Percentiles rank a stretch among this genome's conserved stretches.
Conservation (phyloP, 2,113 vertebrate genomes). For the Osmerus eperlanus region DNA sequence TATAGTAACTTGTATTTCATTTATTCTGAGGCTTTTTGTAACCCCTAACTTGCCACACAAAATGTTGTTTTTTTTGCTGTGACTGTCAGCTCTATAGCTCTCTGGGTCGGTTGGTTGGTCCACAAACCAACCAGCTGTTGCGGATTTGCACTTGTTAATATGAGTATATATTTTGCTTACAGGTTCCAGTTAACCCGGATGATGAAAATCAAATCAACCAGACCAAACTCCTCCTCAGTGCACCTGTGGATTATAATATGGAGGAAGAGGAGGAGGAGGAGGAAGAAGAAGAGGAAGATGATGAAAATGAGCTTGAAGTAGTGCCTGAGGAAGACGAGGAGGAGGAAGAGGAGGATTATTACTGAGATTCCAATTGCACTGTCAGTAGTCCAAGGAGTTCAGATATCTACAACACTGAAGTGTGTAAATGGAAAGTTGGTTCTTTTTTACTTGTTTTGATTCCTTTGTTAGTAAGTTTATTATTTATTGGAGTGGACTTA, state of each 20-base stretch:
- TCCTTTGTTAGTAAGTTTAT: conserved; percentile 39
- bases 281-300: conserved; percentile 38
- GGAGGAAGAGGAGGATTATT: conserved; percentile 58
- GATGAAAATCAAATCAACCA: conserved; percentile 74
- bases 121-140: too few relatives aligned
- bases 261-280: conserved; percentile 75
- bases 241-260: conserved; percentile 68
- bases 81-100: not conserved
- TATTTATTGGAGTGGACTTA: conserved; percentile 55
- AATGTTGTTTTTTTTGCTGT: too few relatives aligned
- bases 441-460: conserved; percentile 37
- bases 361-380: conserved; percentile 51
- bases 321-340: conserved; percentile 63
- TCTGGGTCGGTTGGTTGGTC: too few relatives aligned
- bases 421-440: conserved; percentile 21
- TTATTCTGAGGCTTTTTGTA: too few relatives aligned
- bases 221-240: conserved; percentile 71
- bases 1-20: too few relatives aligned
- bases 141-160: too few relatives aligned
- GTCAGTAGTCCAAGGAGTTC: conserved; percentile 21
- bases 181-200: conserved; percentile 70
- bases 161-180: not conserved
- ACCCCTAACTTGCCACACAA: too few relatives aligned
- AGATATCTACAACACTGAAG: conserved; percentile 32
- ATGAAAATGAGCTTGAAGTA: conserved; percentile 54